A percentile compares a stretch with the other conserved stretches of the same genome.
Evolutionary conservation across 2,797 vertebrate genomes (phyloP).

Genomic region (Ambastaia sidthimunki): DNA sequence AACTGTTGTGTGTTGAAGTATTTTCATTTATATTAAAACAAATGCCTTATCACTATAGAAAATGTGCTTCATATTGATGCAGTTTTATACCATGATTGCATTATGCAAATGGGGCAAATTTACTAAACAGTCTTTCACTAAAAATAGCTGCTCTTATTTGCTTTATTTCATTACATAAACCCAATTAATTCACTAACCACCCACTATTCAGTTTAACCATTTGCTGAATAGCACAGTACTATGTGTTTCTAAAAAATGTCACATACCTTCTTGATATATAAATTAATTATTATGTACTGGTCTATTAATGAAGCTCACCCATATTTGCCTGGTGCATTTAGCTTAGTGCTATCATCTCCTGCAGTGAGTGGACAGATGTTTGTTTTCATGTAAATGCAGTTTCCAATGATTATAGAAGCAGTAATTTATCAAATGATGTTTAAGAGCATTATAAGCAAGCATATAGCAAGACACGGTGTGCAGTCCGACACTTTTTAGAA

Average conservation of each 20-base stretch:
- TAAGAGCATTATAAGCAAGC: not conserved
- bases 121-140: not conserved
- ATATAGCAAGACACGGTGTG: not conserved
- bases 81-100: not conserved
- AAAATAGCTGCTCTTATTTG: not conserved
- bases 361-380: too few species aligned
- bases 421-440: conserved; percentile 1
- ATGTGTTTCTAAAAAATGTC: too few species aligned
- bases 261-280: not conserved
- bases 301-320: not conserved
- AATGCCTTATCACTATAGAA: not conserved
- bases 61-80: not conserved
- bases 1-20: not conserved
- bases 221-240: too few species aligned
- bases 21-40: not conserved
- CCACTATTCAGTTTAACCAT: too few species aligned
- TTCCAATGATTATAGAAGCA: not conserved
- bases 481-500: not conserved
- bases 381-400: too few species aligned
- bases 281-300: not conserved
- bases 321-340: conserved; percentile 1
- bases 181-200: too few species aligned
- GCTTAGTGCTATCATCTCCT: not conserved
- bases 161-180: not conserved
- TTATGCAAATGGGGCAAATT: not conserved